Evolutionary conservation across 1,140 invertebrate genomes (phyloP), one percentile per base, ranked within the genome.

Genomic region (Theocolax elegans): DNA sequence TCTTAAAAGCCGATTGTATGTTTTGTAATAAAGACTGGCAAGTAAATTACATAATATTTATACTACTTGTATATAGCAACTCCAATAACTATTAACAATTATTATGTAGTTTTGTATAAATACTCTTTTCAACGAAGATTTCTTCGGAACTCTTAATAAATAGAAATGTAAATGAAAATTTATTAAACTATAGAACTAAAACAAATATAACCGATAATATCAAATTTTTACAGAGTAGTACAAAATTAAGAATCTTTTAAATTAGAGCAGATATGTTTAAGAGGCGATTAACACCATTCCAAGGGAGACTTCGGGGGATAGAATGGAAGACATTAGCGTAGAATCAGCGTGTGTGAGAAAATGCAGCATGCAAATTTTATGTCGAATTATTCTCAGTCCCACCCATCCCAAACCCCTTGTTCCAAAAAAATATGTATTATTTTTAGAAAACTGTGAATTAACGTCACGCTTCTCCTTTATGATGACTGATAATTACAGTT

Each of bases 291-390:
- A 40, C 15, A 13, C 38, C 29, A 64, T 56, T 72, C 42, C 8
- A 67, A 68, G 27, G 64, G 25, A 48, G 46, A 10, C 49, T n/a
- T 64, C 49, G 8, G 9, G 35, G 65, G 38, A 72, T 42, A 49
- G 35, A 72, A 60, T 63, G 59, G 59, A 63, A 63, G 35, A 54
- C 49, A 68, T 71, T 67, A 75, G 75, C 74, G 74, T 69, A 77
- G 64, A 79, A 72, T 72, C 65, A 77, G 77, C 77, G 70, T 67
- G 31, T 70, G 35, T 76, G 53, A 63, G 60, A 72, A 66, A 68
- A 79, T 79, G 76, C 71, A 79, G 71, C 75, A 76, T 76, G 77
- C 76, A 72, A 75, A 44, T 69, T 72, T 72, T 63, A 31, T 60
- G 72, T 40, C 49, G 59, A 56, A 64, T 72, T 31, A 71, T 67